These are phyloP conservation scores for Sigmodon hispidus DNA, from an alignment of 2,113 vertebrate species.

Conservation along the genomic window DNA sequence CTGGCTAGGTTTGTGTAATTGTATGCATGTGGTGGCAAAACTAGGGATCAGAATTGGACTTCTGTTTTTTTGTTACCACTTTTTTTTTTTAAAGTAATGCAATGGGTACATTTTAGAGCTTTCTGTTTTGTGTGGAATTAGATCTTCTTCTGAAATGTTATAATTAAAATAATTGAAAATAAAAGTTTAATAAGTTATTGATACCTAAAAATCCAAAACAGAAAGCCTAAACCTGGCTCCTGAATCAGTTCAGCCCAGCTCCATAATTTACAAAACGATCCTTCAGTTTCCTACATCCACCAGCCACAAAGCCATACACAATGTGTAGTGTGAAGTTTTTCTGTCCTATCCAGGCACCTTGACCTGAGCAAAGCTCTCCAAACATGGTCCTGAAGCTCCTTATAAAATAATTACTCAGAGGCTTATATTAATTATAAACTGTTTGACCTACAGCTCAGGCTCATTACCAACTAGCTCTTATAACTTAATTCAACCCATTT, in stretches of 20 bases:
- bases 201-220: slow-evolving; percentile 63
- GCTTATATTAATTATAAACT: too few species aligned
- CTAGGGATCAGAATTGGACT: slow-evolving; percentile 77
- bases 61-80: slow-evolving; percentile 79
- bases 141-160: slow-evolving; percentile 84
- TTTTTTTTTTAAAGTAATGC: slow-evolving; percentile 85
- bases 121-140: slow-evolving; percentile 89
- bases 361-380: too few species aligned
- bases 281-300: not conserved
- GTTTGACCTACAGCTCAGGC: too few species aligned
- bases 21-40: slow-evolving; percentile 80
- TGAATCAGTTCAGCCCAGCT: not conserved
- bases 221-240: not conserved
- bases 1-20: too few species aligned
- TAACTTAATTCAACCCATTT: too few species aligned
- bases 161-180: slow-evolving; percentile 87
- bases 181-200: slow-evolving; percentile 88
- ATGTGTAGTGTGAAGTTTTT: too few species aligned
- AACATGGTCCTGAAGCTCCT: too few species aligned
- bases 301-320: rapidly evolving
- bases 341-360: too few species aligned
- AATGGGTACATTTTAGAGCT: slow-evolving; percentile 87
- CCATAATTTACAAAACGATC: too few species aligned
- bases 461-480: too few species aligned
- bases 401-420: too few species aligned